Evolutionary conservation across 2,797 vertebrate species (phyloP).

Genomic region (Oryzias sinensis): DNA sequence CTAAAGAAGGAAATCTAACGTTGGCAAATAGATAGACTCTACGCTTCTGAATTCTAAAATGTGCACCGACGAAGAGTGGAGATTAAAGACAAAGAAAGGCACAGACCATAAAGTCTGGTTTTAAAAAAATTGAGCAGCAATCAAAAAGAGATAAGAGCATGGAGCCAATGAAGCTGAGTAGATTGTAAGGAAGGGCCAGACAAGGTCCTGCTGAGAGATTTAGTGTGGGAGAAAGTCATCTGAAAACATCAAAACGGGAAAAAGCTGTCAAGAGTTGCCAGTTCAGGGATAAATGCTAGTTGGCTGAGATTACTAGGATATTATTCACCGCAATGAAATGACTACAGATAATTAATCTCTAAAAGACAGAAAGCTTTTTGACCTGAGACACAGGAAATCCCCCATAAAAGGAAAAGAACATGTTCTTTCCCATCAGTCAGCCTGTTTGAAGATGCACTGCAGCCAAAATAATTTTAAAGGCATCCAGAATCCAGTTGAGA

Average conservation of each 20-base stretch:
- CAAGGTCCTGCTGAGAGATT: conserved; percentile 24
- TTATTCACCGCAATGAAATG: too few relatives aligned
- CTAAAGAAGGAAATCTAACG: not conserved
- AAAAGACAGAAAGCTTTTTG: not conserved
- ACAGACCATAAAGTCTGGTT: not conserved
- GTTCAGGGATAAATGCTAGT: not conserved
- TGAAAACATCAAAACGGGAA: not conserved
- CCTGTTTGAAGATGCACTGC: not conserved
- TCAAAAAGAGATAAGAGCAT: not conserved
- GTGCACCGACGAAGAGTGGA: too few relatives aligned
- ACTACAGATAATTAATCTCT: not conserved
- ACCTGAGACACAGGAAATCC: not conserved
- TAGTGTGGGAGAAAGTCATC: not conserved
- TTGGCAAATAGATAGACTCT: too few relatives aligned
- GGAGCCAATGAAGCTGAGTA: not conserved
- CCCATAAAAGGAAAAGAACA: not conserved
- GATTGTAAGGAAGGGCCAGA: conserved; percentile 3
- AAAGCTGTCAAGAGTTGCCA: conserved; percentile 3
- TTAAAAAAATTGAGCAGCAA: not conserved
- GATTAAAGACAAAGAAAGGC: too few relatives aligned
- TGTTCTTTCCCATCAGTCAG: not conserved
- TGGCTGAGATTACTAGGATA: not conserved
- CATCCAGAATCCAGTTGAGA: not conserved
- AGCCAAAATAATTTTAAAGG: not conserved
- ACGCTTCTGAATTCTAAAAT: too few relatives aligned